A percentile compares a stretch with the other conserved stretches of the same genome.
phyloP scores from a whole-genome alignment of 2,888 invertebrate genomes.

The Drosophila recens region DNA sequence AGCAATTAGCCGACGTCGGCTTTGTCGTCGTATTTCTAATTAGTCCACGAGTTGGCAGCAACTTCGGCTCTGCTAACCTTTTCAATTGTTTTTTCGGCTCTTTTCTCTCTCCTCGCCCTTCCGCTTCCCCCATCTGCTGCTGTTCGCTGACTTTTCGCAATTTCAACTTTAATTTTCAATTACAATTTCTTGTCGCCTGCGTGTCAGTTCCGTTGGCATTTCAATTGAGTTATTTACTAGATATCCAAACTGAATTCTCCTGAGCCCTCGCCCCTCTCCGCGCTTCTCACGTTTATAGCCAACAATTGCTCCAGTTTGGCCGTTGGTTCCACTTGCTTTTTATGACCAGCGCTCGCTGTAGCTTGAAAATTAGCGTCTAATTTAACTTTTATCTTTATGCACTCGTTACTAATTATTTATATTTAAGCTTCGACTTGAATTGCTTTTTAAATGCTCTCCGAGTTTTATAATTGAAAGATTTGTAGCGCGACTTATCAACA shows the following conservation, averaged over 20 bases:
- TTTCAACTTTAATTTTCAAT: slow-evolving; percentile 73
- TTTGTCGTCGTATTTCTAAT: slow-evolving; percentile 66
- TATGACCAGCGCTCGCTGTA: slow-evolving; percentile 32
- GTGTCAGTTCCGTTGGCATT: slow-evolving; percentile 81
- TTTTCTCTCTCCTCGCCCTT: neutral
- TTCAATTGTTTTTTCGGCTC: slow-evolving; percentile 64
- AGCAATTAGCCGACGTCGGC: slow-evolving; percentile 57
- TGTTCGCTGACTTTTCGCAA: slow-evolving; percentile 53
- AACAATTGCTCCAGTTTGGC: slow-evolving; percentile 47
- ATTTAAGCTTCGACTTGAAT: slow-evolving; percentile 49
- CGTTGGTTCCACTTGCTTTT: slow-evolving; percentile 42
- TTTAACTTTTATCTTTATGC: slow-evolving; percentile 79
- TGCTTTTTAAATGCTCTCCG: slow-evolving; percentile 63
- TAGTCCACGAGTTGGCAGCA: slow-evolving; percentile 65
- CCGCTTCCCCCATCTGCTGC: neutral
- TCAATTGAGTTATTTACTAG: slow-evolving; percentile 80
- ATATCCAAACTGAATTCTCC: slow-evolving; percentile 28
- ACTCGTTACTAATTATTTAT: slow-evolving; percentile 73
- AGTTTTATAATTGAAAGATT: slow-evolving; percentile 62
- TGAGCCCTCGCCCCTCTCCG: neutral
- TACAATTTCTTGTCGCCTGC: slow-evolving; percentile 77
- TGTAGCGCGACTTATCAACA: slow-evolving; percentile 60
- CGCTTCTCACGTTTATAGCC: neutral
- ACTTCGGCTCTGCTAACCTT: slow-evolving; percentile 64
- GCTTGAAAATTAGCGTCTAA: slow-evolving; percentile 74